A percentile compares a stretch with the other conserved stretches of the same genome.
Conservation (phyloP, 2,797 vertebrate genomes). For the Helarctos malayanus region DNA sequence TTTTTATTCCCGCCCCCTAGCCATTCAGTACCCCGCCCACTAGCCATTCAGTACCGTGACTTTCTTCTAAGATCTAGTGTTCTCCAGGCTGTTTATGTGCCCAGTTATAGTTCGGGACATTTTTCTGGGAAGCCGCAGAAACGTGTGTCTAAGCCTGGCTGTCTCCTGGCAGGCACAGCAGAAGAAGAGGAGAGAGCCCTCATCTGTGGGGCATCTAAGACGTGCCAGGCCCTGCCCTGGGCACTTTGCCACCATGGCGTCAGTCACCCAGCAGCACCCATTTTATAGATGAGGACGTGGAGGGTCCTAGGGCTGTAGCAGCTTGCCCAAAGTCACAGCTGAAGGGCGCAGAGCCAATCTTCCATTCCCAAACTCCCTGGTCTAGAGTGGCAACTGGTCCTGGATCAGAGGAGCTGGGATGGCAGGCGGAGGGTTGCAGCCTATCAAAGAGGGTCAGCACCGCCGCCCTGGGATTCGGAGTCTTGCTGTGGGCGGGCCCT, state of each 20-base stretch:
- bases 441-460: background rate
- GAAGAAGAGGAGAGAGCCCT: background rate
- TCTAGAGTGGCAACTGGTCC: background rate
- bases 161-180: background rate
- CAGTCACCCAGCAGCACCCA: too few relatives aligned
- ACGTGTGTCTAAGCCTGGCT: background rate
- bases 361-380: background rate
- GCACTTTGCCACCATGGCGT: background rate
- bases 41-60: background rate
- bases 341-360: background rate
- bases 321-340: background rate
- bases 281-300: background rate
- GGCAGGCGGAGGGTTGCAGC: too few relatives aligned
- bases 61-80: background rate
- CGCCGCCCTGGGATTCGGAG: background rate
- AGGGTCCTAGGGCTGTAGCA: background rate
- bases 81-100: background rate
- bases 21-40: background rate
- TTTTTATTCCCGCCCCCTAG: rapidly evolving
- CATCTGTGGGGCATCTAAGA: background rate
- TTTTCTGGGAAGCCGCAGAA: background rate
- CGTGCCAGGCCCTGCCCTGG: background rate
- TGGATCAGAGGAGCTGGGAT: background rate
- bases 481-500: background rate
- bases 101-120: background rate